Conservation (phyloP, 1,140 invertebrate genomes). For the Leptopilina clavipes region DNA sequence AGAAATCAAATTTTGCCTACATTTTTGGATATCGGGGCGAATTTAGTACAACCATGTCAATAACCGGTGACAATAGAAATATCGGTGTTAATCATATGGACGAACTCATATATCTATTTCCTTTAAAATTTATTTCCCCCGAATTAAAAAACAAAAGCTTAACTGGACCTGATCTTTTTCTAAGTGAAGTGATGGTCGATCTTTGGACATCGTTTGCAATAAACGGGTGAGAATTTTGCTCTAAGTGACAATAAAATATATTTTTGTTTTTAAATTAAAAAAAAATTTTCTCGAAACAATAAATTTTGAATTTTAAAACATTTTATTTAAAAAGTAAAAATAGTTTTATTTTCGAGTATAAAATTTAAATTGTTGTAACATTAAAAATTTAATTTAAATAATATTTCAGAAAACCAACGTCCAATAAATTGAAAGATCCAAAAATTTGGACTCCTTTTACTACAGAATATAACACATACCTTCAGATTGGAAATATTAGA, state of each 20-base stretch:
- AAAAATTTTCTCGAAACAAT: no score
- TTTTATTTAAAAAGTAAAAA: no score
- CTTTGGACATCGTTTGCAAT: slow-evolving; percentile 1
- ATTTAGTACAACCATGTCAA: background rate
- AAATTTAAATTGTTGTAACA: no score
- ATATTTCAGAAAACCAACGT: background rate
- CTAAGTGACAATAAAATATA: no score
- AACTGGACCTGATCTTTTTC: background rate
- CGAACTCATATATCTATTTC: background rate
- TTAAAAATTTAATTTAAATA: no score
- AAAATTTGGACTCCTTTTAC: background rate
- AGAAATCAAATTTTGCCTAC: background rate
- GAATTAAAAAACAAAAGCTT: background rate
- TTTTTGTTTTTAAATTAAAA: no score
- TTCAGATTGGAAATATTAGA: background rate
- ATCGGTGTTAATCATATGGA: background rate
- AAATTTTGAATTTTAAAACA: no score
- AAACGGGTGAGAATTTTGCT: background rate
- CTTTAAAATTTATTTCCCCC: background rate
- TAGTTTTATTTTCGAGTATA: no score
- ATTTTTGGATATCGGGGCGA: background rate
- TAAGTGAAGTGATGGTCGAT: background rate
- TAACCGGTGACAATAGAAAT: background rate
- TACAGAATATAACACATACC: background rate
- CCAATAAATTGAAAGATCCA: background rate